Percentiles rank a stretch among this genome's conserved stretches.
These are phyloP conservation scores for Caenorhabditis sinica DNA, from an alignment of 2,888 invertebrate species.

Conservation along the genomic window DNA sequence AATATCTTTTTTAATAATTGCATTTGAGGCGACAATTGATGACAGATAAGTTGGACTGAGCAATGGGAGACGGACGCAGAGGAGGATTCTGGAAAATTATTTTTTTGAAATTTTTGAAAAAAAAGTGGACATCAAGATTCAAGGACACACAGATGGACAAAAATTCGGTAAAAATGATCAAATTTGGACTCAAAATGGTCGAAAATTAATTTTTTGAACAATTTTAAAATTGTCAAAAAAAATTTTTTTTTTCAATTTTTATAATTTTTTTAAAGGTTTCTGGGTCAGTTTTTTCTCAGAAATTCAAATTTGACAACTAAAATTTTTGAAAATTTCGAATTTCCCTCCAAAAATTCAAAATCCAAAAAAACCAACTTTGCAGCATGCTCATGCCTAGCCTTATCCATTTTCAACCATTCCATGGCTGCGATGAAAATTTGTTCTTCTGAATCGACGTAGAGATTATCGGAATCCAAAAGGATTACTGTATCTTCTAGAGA, in stretches of 20 bases:
- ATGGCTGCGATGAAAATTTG: conserved; percentile 91
- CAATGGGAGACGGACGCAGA: conserved; percentile 90
- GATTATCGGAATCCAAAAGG: conserved; percentile 89
- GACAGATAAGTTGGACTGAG: conserved; percentile 91
- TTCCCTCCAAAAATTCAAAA: background rate
- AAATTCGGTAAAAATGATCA: background rate
- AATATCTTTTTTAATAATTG: conserved; percentile 87
- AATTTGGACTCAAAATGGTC: background rate
- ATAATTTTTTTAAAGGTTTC: no score
- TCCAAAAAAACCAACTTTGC: conserved; percentile 59
- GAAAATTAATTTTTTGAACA: background rate
- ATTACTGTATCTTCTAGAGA: conserved; percentile 79
- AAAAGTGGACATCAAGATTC: no score
- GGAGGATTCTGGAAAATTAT: conserved; percentile 86
- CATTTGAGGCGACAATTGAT: conserved; percentile 86
- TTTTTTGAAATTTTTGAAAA: background rate
- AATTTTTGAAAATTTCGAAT: background rate
- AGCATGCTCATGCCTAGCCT: conserved; percentile 85
- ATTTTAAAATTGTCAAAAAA: no score
- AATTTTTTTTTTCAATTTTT: no score
- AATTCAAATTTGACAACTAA: background rate
- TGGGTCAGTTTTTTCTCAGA: background rate
- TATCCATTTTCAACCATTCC: conserved; percentile 89
- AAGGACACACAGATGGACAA: no score
- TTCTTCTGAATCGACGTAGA: conserved; percentile 90